Base-by-base conservation (phyloP, 2,797 vertebrate genomes). In the Poecilia gillii region DNA sequence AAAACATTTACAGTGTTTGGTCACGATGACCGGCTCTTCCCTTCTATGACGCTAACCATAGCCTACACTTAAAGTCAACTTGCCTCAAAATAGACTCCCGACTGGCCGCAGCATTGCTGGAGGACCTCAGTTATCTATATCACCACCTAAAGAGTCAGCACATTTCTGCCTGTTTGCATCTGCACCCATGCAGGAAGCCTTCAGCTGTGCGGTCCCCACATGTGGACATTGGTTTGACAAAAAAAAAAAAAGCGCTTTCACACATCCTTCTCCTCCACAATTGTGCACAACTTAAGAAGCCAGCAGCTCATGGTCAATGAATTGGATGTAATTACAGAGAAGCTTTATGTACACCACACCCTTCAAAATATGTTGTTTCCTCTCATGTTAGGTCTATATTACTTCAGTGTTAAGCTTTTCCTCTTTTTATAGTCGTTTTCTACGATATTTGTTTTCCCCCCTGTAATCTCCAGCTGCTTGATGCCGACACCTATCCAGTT, bases 111-210 rank as follows among this genome's bases (percentile, higher is more conserved):
- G 90, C 89, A 59, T 74, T 68, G 84, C 92, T 85, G 88, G 66
- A 81, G 53, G 92, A 90, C 88, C 87, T 89, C 83, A 36, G 91
- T 92, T 92, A 93, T 90, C 88, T 93, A 80, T 93, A 88, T 81
- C 80, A 13, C 75, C 43, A 83, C 89, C 87, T 68, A 14, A 82
- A 47, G 84, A 92, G 87, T 91, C 90, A 91, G 90, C 91, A 9
- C 88, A 91, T 92, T 92, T 91, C 80, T 88, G 73, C 78, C 75
- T 55, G 78, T 86, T 51, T 79, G 75, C 85, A 84, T 94, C 83
- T 87, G 88, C 82, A 87, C 71, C 72, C 9, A 72, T 49, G 81
- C 77, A 87, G 74, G 83, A 73, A 68, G 72, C 20, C 76, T 79
- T 76, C 57, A 11, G 66, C 77, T 57, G 76, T n/a, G 77, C 76